These are phyloP conservation scores for Tamandua tetradactyla DNA, from an alignment of 2,797 vertebrate genomes.

Conservation along the genomic window DNA sequence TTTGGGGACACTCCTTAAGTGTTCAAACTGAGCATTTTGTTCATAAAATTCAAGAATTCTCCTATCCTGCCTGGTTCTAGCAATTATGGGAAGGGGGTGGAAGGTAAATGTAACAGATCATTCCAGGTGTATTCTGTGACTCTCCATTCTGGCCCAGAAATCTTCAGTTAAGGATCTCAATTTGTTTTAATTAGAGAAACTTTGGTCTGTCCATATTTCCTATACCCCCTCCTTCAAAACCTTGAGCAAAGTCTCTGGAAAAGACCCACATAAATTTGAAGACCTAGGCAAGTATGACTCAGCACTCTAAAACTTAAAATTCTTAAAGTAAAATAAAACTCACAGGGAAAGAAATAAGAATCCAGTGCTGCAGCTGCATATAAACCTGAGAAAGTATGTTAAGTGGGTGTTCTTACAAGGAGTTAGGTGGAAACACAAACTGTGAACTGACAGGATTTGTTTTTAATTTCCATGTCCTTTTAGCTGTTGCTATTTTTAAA, in stretches of 20 bases:
- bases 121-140: background rate
- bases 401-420: slow-evolving; percentile 47
- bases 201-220: background rate
- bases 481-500: slow-evolving; percentile 30
- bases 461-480: slow-evolving; percentile 15
- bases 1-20: background rate
- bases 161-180: background rate
- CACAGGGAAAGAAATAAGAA: slow-evolving; percentile 27
- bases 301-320: slow-evolving; percentile 56
- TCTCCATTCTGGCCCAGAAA: background rate
- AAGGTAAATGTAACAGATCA: background rate
- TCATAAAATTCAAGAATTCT: background rate
- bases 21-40: background rate
- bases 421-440: slow-evolving; percentile 42
- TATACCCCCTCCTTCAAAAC: background rate
- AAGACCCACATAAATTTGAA: background rate
- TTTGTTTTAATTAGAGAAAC: background rate
- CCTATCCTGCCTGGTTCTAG: background rate
- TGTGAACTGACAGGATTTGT: slow-evolving; percentile 26
- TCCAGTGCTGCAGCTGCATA: slow-evolving; percentile 21
- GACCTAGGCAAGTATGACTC: slow-evolving; percentile 38
- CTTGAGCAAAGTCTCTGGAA: slow-evolving; percentile 13
- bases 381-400: slow-evolving; percentile 50
- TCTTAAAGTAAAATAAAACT: background rate
- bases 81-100: background rate